These are phyloP conservation scores for Ciconia nigra DNA, from an alignment of 2,797 vertebrate genomes.

Conservation along the genomic window DNA sequence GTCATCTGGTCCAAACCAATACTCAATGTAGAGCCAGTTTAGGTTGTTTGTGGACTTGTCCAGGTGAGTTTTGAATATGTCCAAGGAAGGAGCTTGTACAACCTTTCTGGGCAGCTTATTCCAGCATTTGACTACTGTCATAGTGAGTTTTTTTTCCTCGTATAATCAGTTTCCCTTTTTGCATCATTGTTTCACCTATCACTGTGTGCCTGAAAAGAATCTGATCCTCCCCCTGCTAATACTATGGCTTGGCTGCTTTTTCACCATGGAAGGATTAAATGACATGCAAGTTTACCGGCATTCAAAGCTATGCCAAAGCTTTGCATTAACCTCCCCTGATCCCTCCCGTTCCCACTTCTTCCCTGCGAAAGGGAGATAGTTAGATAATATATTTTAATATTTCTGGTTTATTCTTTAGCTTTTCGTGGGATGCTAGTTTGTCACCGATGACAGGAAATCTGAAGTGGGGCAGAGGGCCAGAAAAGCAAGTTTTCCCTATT, in stretches of 20 bases:
- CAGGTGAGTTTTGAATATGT: not conserved
- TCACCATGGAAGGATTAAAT: not conserved
- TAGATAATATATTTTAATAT: not conserved
- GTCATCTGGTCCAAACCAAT: not conserved
- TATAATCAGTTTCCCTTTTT: not conserved
- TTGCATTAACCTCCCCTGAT: not conserved
- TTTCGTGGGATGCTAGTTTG: not conserved
- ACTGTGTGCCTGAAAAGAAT: not conserved
- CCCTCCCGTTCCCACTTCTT: not conserved
- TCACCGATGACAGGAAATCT: not conserved
- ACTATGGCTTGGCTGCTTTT: not conserved
- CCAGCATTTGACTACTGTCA: not conserved
- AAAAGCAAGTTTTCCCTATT: not conserved
- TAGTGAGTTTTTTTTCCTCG: not conserved
- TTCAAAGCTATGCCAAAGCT: not conserved
- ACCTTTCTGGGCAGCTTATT: not conserved
- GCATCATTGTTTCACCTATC: not conserved
- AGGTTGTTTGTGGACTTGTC: not conserved
- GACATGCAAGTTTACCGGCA: not conserved
- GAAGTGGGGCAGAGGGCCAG: not conserved
- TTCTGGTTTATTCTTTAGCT: not conserved
- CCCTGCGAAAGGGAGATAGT: not conserved
- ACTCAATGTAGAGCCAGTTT: not conserved
- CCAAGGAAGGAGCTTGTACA: not conserved
- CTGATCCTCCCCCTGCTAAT: not conserved